These are phyloP conservation scores for Mungos mungo DNA, from an alignment of 2,113 vertebrate species.

Conservation along the genomic window DNA sequence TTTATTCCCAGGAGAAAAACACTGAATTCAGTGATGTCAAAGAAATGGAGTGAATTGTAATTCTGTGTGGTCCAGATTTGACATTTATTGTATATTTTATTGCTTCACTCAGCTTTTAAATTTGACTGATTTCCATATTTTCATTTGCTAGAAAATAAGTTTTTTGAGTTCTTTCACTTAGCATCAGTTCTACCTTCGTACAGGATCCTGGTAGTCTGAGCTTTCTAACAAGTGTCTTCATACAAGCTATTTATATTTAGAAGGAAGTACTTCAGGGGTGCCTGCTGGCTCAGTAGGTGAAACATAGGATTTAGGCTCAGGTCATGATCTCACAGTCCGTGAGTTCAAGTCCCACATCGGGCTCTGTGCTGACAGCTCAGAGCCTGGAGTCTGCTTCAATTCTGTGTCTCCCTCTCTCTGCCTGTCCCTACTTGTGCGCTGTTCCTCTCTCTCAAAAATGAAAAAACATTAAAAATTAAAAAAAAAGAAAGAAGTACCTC, in stretches of 20 bases:
- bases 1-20: constrained; percentile 19
- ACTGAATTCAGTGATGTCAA: not conserved
- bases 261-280: not conserved
- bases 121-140: not conserved
- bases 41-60: not conserved
- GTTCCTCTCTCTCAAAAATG: too few species aligned
- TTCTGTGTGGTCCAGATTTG: not conserved
- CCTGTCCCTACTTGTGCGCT: too few species aligned
- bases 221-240: not conserved
- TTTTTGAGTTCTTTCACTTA: not conserved
- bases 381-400: too few species aligned
- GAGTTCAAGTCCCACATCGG: too few species aligned
- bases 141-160: not conserved
- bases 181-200: not conserved
- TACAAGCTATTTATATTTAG: not conserved
- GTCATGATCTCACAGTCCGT: too few species aligned
- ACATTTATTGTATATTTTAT: not conserved
- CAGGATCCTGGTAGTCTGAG: not conserved
- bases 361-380: too few species aligned
- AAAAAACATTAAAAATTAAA: too few species aligned
- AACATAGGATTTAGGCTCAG: too few species aligned
- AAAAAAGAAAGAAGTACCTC: not conserved
- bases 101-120: not conserved
- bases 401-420: too few species aligned
- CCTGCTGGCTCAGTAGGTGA: too few species aligned